Conservation (phyloP, 2,797 vertebrate species). For the Microctenopoma stevenorrisi region DNA sequence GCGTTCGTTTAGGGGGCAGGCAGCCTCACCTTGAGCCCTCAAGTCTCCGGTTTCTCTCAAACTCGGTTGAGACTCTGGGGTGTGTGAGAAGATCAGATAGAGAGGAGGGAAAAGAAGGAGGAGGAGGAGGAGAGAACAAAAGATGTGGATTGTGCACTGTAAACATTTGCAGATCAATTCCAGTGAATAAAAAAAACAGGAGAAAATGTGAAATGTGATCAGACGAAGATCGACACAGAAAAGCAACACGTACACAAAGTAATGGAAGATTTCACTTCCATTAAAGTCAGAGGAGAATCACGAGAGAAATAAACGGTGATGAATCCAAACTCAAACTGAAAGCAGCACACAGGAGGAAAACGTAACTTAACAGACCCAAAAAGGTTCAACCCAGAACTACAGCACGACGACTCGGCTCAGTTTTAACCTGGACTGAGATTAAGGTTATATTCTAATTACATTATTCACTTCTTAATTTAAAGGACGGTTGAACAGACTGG, state of each 20-base stretch:
- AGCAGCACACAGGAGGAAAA: constrained; percentile 33
- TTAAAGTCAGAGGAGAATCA: constrained; percentile 25
- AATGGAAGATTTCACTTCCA: constrained; percentile 41
- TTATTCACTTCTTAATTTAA: too few relatives aligned
- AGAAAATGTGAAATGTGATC: constrained; percentile 22
- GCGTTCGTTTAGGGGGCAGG: not conserved
- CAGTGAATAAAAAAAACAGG: constrained; percentile 58
- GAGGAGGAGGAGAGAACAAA: constrained; percentile 38
- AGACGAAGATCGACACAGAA: constrained; percentile 15
- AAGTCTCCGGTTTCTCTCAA: constrained; percentile 99
- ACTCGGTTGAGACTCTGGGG: constrained; percentile 95
- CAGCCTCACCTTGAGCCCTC: constrained; percentile 98
- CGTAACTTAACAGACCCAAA: not conserved
- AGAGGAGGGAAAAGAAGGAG: constrained; percentile 70
- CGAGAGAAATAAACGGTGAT: constrained; percentile 35
- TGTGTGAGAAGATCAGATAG: constrained; percentile 82
- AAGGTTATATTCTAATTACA: too few relatives aligned
- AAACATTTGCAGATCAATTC: constrained; percentile 76
- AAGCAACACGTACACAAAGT: constrained; percentile 1
- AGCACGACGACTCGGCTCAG: too few relatives aligned
- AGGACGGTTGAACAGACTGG: too few relatives aligned
- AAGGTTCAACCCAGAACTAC: not conserved
- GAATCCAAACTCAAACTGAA: constrained; percentile 33
- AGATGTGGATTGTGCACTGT: constrained; percentile 70
- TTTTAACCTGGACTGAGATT: too few relatives aligned